Base-by-base conservation (phyloP, 2,888 invertebrate genomes). In the Cataglyphis cursor region DNA sequence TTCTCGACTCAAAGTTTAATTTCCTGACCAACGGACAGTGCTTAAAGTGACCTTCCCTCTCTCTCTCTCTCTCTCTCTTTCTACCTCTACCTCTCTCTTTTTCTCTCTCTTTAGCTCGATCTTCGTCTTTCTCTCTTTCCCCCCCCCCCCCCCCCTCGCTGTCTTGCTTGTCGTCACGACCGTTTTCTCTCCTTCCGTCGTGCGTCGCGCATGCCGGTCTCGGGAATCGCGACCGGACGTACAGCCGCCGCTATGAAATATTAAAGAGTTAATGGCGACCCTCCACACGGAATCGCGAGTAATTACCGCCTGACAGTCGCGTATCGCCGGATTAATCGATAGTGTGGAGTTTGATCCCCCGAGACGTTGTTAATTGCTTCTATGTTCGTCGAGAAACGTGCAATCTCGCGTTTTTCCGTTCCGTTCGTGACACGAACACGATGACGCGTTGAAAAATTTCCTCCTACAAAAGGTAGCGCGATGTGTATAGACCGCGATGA, bases 1-100 rank as follows among this genome's bases (percentile, higher is more conserved):
- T 91, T 92, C 92, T 92, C 89, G 91, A 88, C 91, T 92, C 91
- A 92, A 93, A 94, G 93, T 93, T 94, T 94, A 94, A 94, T 94
- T 94, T 95, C 93, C 94, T 93, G 93, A 88, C 91, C 90, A 91
- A 90, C 90, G 92, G 92, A 92, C 92, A 90, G 91, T 91, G 92
- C 90, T 93, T 91, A 90, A 92, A 91, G 90, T 91, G 91, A 91
- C 91, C 91, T 88, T 86, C 83, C 82, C 87, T 81, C 65, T 61
- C 82, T 54, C 48, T 72, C 61, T 31, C 51, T 68, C 75, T 68
- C 64, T 70, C 72, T 24, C 64, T 72, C 48, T 74, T 66, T 59
- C 82, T 76, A n/a, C n/a, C 62, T 78, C 83, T 24, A 24, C 24
- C 24, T 24, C 24, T 68, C 75, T 68, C 64, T 70, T 68, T 24